Evolutionary conservation across 2,113 vertebrate species (phyloP).

Genomic region (Sprattus sprattus): DNA sequence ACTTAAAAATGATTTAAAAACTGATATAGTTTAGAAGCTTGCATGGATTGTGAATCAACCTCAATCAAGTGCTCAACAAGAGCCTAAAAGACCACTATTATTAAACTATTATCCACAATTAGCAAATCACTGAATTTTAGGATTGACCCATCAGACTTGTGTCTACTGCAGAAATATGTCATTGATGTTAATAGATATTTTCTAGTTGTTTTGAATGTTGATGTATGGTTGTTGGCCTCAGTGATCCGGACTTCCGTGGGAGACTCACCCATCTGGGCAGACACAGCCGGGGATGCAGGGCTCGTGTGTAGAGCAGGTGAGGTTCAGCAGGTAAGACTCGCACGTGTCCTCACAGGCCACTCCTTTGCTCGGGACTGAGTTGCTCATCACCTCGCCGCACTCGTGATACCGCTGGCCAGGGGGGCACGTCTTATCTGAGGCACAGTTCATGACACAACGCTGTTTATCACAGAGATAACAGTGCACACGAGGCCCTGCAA

Average conservation of each 20-base stretch:
- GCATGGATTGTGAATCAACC: neutral
- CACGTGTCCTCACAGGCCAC: constrained; percentile 83
- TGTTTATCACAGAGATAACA: neutral
- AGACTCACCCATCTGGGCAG: constrained; percentile 85
- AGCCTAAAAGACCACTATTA: neutral
- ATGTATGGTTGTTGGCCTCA: neutral
- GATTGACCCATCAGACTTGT: neutral
- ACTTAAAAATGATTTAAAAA: neutral
- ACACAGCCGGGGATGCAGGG: constrained; percentile 87
- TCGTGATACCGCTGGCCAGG: constrained; percentile 83
- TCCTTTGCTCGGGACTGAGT: constrained; percentile 64
- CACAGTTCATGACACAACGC: neutral
- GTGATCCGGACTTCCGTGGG: neutral
- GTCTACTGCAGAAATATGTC: neutral
- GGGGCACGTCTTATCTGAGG: constrained; percentile 76
- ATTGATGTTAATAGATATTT: neutral
- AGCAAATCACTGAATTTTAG: neutral
- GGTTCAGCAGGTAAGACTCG: constrained; percentile 88
- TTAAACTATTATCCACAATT: neutral
- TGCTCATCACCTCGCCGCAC: constrained; percentile 70
- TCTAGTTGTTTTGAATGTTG: neutral
- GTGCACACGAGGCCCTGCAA: neutral
- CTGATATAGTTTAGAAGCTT: neutral
- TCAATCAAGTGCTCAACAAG: neutral
- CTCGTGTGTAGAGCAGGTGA: constrained; percentile 78